Evolutionary conservation across 1,140 invertebrate genomes (phyloP).

Genomic region (Pseudachorutes palmiensis): DNA sequence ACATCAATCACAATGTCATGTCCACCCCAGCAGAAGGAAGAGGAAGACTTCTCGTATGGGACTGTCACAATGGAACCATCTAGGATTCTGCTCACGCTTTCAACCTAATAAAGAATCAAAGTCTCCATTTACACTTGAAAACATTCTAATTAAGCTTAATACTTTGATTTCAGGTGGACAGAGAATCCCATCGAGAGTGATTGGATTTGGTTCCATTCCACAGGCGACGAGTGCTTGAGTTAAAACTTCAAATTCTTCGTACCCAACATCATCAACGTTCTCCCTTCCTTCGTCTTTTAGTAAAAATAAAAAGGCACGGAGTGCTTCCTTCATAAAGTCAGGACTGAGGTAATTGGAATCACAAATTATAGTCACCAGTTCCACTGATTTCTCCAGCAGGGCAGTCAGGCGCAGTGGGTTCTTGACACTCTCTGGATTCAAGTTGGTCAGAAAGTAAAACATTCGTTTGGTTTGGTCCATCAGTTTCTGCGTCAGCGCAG

Average conservation of each 20-base stretch:
- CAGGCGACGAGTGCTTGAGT: background rate
- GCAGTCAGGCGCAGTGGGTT: constrained; percentile 7
- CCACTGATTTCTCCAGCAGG: constrained; percentile 14
- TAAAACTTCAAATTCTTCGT: background rate
- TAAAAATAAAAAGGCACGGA: constrained; percentile 20
- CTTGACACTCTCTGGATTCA: constrained; percentile 15
- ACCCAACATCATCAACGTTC: constrained; percentile 8
- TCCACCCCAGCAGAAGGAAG: constrained; percentile 18
- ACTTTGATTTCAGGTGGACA: constrained; percentile 5
- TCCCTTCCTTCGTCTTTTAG: constrained; percentile 25
- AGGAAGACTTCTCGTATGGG: background rate
- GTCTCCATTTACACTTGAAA: background rate
- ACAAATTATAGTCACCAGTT: constrained; percentile 19
- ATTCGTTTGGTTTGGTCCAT: constrained; percentile 22
- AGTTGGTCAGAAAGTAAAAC: constrained; percentile 23
- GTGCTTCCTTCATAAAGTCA: constrained; percentile 10
- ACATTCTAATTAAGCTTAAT: background rate
- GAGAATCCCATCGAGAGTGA: background rate
- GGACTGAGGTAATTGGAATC: constrained; percentile 17
- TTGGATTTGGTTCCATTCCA: background rate
- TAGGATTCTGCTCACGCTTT: background rate
- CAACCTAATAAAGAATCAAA: background rate
- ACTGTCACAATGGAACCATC: background rate
- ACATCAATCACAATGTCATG: constrained; percentile 22
- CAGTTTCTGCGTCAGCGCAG: background rate